Base-by-base conservation (phyloP, 2,888 invertebrate species). In the Sylvicola cinctus region DNA sequence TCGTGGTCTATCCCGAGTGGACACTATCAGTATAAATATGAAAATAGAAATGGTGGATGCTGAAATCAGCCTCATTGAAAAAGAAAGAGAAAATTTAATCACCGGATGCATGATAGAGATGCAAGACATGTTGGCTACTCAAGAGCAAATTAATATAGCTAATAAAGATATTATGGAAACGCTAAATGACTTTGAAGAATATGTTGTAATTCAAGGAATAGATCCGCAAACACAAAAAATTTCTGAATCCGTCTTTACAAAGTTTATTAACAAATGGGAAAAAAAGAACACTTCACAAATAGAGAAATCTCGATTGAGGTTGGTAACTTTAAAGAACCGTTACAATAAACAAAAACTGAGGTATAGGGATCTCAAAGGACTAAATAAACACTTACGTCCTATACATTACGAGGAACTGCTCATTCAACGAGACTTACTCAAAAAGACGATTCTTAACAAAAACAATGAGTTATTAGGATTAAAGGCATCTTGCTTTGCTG, bases 331-430 rank as follows among this genome's bases (percentile, higher is more conserved):
- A 3, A 59, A 58, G 33, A 51, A 57, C 28, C 58, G 60, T 27
- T 53, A 65, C 8, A 47, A 54, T 12, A 60, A 62, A 35, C 46
- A 53, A 36, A 49, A 50, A 6, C 47, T 45, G 0, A 20, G 20
- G 8, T 20, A 20, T 20, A 20, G 8, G 5, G 20, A 20, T 6
- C 20, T 20, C 8, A 20, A 20, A 20, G 20, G 20, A 20, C 20
- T 20, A 6, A 63, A 65, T 4, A 64, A 63, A 36, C 58, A 59
- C 23, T 48, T 71, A 10, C 60, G 61, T 28, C 60, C 62, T 0
- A 59, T 68, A 3, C 70, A 71, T 45, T 69, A 69, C 42, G 64
- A 70, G 37, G 62, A 66, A 44, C 41, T 70, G 33, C 53, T 56
- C 31, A 69, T 69, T 29, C 63, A 66, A 43, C 65, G 66, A 40